Evolutionary conservation across 2,888 invertebrate genomes (phyloP), one percentile per base, ranked within the genome.

Genomic region (Steinernema carpocapsae): DNA sequence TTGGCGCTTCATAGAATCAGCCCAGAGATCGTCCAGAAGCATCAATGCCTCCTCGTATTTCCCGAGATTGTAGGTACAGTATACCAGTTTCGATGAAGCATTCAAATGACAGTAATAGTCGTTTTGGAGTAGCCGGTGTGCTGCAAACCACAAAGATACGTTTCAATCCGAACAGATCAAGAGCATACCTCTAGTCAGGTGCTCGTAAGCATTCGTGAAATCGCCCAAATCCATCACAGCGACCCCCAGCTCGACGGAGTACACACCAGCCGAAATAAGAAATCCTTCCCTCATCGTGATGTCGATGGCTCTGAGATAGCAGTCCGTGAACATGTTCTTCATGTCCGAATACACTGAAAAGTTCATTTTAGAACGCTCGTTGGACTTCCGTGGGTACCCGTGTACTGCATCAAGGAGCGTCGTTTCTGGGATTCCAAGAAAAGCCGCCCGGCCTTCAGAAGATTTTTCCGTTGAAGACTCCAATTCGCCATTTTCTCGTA

Each of bases 401-500:
- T 64, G n/a, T 64, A 64, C 32, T 64, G 64, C 64, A 64, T 64
- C 17, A 64, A 26, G 17, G 29, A 6, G 17, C 64, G 64, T 17
- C 14, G 10, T n/a, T 64, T 64, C 32, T 64, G 64, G 3, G 26
- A 64, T 64, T 64, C 32, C 17, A 14, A 29, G 37, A 64, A 64
- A 1, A 64, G 19, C 4, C 17, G 26, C 1, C 26, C 64, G 12
- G 64, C 64, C 32, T 64, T 64, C 17, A 64, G 17, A 26, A 64
- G 64, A n/a, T 64, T 29, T 17, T 64, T 64, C 6, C 64, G 64
- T n/a, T 64, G 64, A 17, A n/a, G 64, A 32, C 29, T 64, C 64
- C 64, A 64, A 29, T 64, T 64, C 10, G 29, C 14, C 64, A 74
- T 22, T 29, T 75, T 72, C 42, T 71, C 75, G 71, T 80, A 82